phyloP scores from a whole-genome alignment of 2,888 invertebrate species.

The Cephus rjabovi region DNA sequence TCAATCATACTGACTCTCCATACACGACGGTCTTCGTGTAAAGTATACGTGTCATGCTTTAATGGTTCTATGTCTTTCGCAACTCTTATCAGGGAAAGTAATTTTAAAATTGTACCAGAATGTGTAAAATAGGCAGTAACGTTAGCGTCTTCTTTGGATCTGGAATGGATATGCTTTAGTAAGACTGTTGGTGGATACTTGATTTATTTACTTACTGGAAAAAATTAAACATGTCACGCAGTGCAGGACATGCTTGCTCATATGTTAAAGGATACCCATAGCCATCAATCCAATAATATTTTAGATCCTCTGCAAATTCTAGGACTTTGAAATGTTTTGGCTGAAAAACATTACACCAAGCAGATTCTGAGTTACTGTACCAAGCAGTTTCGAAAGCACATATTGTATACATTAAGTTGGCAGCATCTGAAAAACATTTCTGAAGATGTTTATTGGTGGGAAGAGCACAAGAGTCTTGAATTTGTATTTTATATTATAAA shows the following conservation, averaged over 20 bases:
- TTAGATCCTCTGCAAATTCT: constrained; percentile 82
- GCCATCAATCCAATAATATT: constrained; percentile 86
- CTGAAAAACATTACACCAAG: constrained; percentile 84
- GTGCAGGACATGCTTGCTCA: constrained; percentile 80
- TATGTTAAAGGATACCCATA: constrained; percentile 81
- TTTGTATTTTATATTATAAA: not conserved
- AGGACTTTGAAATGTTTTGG: constrained; percentile 73
- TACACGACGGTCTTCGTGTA: constrained; percentile 65
- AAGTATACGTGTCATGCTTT: constrained; percentile 69
- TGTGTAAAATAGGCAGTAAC: constrained; percentile 83
- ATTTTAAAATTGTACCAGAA: constrained; percentile 84
- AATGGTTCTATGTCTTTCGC: constrained; percentile 76
- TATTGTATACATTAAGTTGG: constrained; percentile 76
- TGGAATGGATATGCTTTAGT: constrained; percentile 21
- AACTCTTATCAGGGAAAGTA: constrained; percentile 78
- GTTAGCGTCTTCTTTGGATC: constrained; percentile 56
- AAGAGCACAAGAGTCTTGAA: not conserved
- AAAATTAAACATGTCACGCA: constrained; percentile 77
- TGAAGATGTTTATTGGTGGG: constrained; percentile 6
- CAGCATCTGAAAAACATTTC: constrained; percentile 68
- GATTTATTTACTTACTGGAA: constrained; percentile 71
- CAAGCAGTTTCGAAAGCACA: constrained; percentile 90
- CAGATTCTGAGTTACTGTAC: constrained; percentile 73
- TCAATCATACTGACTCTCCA: constrained; percentile 75
- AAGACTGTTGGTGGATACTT: not conserved